These are phyloP conservation scores for Agrochola litura DNA, from an alignment of 2,888 invertebrate genomes.

Conservation along the genomic window DNA sequence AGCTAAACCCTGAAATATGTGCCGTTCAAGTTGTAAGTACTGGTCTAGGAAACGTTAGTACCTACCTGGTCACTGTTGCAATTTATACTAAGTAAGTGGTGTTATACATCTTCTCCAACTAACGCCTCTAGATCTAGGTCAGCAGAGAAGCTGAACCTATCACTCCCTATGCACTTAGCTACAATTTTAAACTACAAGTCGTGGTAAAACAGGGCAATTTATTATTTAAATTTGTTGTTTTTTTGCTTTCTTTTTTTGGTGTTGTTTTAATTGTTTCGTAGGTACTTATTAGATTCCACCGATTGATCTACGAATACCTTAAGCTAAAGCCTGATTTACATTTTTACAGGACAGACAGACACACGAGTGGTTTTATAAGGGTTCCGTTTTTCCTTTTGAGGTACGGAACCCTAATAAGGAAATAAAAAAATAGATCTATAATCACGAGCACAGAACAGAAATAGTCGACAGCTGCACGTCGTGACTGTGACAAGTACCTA, in stretches of 20 bases:
- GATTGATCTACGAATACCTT: background rate
- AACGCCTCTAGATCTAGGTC: constrained; percentile 49
- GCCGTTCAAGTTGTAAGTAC: constrained; percentile 38
- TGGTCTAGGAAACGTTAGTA: constrained; percentile 38
- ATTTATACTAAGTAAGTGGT: constrained; percentile 61
- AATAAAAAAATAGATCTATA: too few species aligned
- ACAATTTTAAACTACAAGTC: constrained; percentile 18
- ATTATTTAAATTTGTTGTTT: background rate
- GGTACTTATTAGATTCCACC: too few species aligned
- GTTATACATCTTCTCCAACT: constrained; percentile 42
- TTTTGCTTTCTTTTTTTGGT: background rate
- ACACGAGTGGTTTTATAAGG: too few species aligned
- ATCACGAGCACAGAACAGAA: background rate
- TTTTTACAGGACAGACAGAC: too few species aligned
- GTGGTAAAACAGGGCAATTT: background rate
- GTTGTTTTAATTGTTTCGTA: background rate
- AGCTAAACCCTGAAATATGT: constrained; percentile 30
- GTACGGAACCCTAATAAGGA: too few species aligned
- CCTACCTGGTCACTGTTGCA: constrained; percentile 59
- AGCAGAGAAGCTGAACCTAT: constrained; percentile 32
- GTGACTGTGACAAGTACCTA: background rate
- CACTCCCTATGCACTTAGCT: constrained; percentile 36
- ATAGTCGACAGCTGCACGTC: too few species aligned
- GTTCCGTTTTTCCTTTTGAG: too few species aligned
- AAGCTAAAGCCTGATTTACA: too few species aligned